Evolutionary conservation across 2,888 invertebrate genomes (phyloP).

Genomic region (Nudaria mundana): DNA sequence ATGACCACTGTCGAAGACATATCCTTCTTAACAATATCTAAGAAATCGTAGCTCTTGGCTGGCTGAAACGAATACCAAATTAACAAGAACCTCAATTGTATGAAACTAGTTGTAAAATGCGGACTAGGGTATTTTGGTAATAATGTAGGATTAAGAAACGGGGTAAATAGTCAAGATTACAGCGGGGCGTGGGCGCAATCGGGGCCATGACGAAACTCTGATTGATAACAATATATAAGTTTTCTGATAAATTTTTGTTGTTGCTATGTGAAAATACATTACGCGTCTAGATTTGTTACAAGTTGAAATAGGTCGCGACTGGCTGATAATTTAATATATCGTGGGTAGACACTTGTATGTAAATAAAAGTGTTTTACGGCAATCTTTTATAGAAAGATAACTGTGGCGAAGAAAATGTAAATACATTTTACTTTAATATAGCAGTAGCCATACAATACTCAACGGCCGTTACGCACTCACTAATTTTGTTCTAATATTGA

Average conservation of each 20-base stretch:
- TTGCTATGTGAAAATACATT: conserved; percentile 54
- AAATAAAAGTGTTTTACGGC: not conserved
- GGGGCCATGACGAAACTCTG: conserved; percentile 72
- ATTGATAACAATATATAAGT: conserved; percentile 66
- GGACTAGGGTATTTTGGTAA: conserved; percentile 44
- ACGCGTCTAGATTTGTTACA: conserved; percentile 16
- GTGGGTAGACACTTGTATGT: conserved; percentile 23
- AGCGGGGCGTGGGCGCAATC: conserved; percentile 65
- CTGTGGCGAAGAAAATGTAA: too few relatives aligned
- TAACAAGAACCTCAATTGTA: conserved; percentile 24
- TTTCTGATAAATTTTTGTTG: conserved; percentile 51
- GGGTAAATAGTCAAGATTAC: conserved; percentile 71
- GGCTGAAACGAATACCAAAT: conserved; percentile 28
- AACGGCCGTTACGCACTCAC: too few relatives aligned
- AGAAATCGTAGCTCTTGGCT: conserved; percentile 22
- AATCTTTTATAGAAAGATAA: not conserved
- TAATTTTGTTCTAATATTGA: conserved; percentile 37
- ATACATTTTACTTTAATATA: too few relatives aligned
- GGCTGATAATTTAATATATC: conserved; percentile 12
- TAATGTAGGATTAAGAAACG: conserved; percentile 63
- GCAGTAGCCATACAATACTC: not conserved
- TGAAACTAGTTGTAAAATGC: conserved; percentile 9
- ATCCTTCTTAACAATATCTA: conserved; percentile 6
- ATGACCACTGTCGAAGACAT: conserved; percentile 29
- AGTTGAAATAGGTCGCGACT: conserved; percentile 26